These are phyloP conservation scores for Gallinago stenura DNA, from an alignment of 2,797 vertebrate species.

Conservation along the genomic window DNA sequence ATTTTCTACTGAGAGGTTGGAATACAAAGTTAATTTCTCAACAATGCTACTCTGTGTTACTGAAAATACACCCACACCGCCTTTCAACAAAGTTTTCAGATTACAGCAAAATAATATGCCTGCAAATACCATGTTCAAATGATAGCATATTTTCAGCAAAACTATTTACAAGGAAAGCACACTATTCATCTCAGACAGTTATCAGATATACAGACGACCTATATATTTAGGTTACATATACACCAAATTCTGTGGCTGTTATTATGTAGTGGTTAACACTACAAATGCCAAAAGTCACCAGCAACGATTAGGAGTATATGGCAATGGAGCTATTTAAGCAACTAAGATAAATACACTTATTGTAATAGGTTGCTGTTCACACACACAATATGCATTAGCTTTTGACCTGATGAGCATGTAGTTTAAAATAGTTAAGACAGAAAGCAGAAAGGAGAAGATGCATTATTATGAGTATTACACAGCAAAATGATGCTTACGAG, in stretches of 20 bases:
- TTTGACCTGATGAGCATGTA: background rate
- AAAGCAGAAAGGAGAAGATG: background rate
- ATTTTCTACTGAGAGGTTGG: background rate
- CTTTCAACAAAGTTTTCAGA: background rate
- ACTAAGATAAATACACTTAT: constrained; percentile 2
- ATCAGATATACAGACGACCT: background rate
- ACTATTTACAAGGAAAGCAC: background rate
- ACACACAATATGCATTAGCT: constrained; percentile 44
- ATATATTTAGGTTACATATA: background rate
- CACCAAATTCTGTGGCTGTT: background rate
- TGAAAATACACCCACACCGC: accelerated
- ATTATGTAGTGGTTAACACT: background rate
- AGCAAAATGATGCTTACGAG: background rate
- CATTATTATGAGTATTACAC: background rate
- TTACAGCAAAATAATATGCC: background rate
- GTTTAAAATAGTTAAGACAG: background rate
- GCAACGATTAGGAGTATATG: background rate
- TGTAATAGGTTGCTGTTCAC: constrained; percentile 3
- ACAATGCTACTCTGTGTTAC: background rate
- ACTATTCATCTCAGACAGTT: background rate
- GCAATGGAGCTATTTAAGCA: constrained; percentile 25
- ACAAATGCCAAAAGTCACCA: background rate
- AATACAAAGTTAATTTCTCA: background rate
- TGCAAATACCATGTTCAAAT: background rate
- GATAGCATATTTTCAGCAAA: background rate